Evolutionary conservation across 1,140 invertebrate genomes (phyloP).

Genomic region (Drosophila busckii): DNA sequence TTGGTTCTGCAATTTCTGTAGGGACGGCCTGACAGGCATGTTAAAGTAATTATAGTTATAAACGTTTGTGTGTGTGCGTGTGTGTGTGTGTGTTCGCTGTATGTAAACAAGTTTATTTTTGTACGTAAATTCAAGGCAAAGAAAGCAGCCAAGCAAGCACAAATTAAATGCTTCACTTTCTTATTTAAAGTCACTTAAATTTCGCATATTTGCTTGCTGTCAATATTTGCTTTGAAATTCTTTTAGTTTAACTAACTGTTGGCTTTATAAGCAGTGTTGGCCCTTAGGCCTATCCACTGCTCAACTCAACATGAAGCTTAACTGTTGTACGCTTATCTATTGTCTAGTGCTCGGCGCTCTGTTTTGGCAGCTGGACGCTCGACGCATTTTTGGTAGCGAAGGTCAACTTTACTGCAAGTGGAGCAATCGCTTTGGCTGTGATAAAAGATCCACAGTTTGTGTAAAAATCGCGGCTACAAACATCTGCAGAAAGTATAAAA

Average conservation of each 20-base stretch:
- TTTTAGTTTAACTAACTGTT: too few species aligned
- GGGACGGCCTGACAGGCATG: too few species aligned
- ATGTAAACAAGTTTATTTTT: too few species aligned
- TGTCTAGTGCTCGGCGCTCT: constrained; percentile 16
- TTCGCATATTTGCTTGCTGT: background rate
- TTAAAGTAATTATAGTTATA: too few species aligned
- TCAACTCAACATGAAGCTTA: constrained; percentile 40
- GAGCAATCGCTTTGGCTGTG: constrained; percentile 26
- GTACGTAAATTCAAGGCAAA: too few species aligned
- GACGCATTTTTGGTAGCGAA: constrained; percentile 27
- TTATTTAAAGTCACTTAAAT: background rate
- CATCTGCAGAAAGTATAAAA: constrained; percentile 37
- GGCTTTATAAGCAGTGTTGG: too few species aligned
- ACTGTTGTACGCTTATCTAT: constrained; percentile 3
- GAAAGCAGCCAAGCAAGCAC: too few species aligned
- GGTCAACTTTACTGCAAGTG: constrained; percentile 40
- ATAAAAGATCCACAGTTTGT: constrained; percentile 21
- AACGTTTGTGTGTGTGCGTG: too few species aligned
- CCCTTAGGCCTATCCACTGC: too few species aligned
- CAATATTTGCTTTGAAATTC: constrained; percentile 15
- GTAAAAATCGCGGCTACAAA: background rate
- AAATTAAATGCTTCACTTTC: background rate
- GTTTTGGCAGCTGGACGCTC: constrained; percentile 9
- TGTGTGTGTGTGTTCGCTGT: too few species aligned
- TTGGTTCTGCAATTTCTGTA: too few species aligned